phyloP scores from a whole-genome alignment of 2,888 invertebrate genomes.

The Sympetrum striolatum region DNA sequence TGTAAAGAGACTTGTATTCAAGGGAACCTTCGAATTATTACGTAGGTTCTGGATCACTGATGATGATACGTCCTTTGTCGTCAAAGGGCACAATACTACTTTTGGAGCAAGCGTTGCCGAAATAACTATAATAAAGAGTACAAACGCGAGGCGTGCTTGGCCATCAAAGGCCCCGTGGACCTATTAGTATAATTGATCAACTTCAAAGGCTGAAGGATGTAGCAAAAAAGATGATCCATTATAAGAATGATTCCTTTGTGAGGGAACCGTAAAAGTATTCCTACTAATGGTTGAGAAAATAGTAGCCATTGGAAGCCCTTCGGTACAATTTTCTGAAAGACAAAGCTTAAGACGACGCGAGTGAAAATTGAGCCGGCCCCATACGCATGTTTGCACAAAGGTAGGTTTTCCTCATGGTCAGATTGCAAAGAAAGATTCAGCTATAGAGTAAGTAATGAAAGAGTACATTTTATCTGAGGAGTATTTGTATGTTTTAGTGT shows the following conservation, averaged over 20 bases:
- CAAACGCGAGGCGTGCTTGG: not conserved
- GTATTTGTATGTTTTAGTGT: too few relatives aligned
- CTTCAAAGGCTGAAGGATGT: not conserved
- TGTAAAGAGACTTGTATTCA: not conserved
- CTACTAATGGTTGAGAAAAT: not conserved
- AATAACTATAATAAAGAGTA: not conserved
- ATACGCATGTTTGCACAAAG: too few relatives aligned
- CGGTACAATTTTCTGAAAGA: too few relatives aligned
- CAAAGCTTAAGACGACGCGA: too few relatives aligned
- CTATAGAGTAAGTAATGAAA: too few relatives aligned
- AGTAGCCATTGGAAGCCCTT: not conserved
- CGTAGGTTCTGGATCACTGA: not conserved
- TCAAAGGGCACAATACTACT: not conserved
- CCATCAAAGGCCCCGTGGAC: not conserved
- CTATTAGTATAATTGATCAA: not conserved
- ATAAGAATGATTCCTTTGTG: not conserved
- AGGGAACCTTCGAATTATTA: not conserved
- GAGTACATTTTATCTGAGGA: too few relatives aligned
- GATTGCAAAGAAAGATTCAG: too few relatives aligned
- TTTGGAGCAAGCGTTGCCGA: not conserved
- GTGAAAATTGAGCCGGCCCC: too few relatives aligned
- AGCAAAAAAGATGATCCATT: not conserved
- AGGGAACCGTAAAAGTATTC: not conserved
- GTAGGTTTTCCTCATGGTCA: too few relatives aligned
- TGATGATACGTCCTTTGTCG: not conserved